Base-by-base conservation (phyloP, 2,113 vertebrate species). In the Ancistrus triradiatus region DNA sequence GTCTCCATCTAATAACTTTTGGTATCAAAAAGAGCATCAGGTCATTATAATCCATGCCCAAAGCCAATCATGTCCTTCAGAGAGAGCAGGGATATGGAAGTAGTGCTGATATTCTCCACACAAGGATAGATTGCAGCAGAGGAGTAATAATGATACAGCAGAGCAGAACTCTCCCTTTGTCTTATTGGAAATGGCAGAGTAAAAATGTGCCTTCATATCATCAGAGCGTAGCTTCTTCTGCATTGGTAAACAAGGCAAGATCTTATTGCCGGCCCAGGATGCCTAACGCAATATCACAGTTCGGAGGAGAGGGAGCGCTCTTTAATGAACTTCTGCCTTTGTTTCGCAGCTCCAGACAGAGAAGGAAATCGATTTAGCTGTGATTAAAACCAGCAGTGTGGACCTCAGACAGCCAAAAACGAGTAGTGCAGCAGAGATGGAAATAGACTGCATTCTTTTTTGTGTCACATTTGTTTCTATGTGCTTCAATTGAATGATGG, bases 111-210 rank as follows among this genome's bases (percentile, higher is more conserved):
- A 80, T 83, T 81, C 79, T 75, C 74, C 78, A 83, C 79, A 75
- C 60, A 68, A 55, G 84, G 83, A 81, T 84, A 82, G 85, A 85
- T 86, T 84, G 83, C 72, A 59, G 63, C 66, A 78, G 72, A 67
- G 76, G 71, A 77, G 63, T 80, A 84, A 84, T 87, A 86, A 88
- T 88, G 40, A 42, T 42, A 42, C 38, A 42, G 55, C 40, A n/a
- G 38, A 48, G 24, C 18, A 35, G 42, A 56, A 44, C 56, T 50
- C 57, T 73, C 47, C 53, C 27, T 61, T 58, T 42, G 35, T 43
- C 56, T 69, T 78, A 75, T 72, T 74, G 71, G 67, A 75, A 73
- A 66, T 40, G 56, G 40, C 55, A 55, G 53, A 19, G 31, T 46
- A 64, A 58, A 63, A 80, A 62, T 76, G 73, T 83, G 66, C 78